phyloP scores from a whole-genome alignment of 2,888 invertebrate genomes.

The Alentia gelatinosa region DNA sequence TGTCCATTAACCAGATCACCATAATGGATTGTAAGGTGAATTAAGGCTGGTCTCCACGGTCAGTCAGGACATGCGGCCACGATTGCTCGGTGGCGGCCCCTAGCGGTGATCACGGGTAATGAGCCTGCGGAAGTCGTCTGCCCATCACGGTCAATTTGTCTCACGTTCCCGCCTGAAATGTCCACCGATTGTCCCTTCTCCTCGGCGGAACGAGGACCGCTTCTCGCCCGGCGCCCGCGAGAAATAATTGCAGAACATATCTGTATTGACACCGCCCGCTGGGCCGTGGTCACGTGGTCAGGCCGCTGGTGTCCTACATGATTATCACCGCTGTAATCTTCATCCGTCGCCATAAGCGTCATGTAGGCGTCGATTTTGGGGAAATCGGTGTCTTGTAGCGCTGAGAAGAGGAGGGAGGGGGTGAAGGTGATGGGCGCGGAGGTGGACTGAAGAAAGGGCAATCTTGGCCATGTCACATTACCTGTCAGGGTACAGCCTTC shows the following conservation, averaged over 20 bases:
- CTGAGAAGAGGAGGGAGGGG: not conserved
- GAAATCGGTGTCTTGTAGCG: not conserved
- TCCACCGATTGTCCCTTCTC: constrained; percentile 38
- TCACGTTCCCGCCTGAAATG: constrained; percentile 15
- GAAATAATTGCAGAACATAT: constrained; percentile 4
- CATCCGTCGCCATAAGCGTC: constrained; percentile 14
- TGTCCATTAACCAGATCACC: no score
- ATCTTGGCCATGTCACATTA: no score
- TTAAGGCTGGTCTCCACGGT: not conserved
- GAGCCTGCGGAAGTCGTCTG: not conserved
- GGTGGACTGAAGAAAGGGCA: not conserved
- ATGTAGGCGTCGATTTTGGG: constrained; percentile 9
- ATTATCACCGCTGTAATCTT: constrained; percentile 35
- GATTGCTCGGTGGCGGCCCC: constrained; percentile 21
- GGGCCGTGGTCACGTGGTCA: not conserved
- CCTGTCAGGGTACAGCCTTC: not conserved
- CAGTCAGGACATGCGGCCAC: not conserved
- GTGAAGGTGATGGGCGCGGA: not conserved
- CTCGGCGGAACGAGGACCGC: not conserved
- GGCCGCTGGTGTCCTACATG: not conserved
- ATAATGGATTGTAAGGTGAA: constrained; percentile 28
- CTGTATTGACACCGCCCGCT: constrained; percentile 30
- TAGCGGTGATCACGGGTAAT: constrained; percentile 31
- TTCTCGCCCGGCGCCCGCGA: not conserved
- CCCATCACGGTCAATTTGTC: constrained; percentile 34